Conservation (phyloP, 92 coral and sea anemone genomes). For the Zoanthus sansibaricus region DNA sequence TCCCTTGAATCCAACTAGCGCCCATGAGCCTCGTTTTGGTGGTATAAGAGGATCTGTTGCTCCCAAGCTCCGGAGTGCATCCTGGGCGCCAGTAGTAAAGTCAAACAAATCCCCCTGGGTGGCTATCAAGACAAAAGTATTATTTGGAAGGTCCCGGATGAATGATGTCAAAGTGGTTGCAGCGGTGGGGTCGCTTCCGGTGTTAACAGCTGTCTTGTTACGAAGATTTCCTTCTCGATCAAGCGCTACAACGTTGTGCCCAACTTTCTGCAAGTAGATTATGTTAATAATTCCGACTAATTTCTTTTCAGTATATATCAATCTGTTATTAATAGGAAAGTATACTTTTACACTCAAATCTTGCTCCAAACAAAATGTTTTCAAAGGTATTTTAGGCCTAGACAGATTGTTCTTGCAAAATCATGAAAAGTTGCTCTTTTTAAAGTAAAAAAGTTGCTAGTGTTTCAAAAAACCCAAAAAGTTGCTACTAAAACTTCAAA, state of each 20-base stretch:
- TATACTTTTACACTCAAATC: neutral
- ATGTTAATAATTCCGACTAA: neutral
- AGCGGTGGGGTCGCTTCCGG: conserved; percentile 1
- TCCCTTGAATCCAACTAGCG: conserved; percentile 35
- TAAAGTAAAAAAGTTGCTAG: too few relatives aligned
- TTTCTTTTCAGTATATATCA: neutral
- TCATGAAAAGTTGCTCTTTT: too few relatives aligned
- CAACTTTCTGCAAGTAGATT: conserved; percentile 7
- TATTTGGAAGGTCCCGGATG: conserved; percentile 31
- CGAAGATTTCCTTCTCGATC: conserved; percentile 20
- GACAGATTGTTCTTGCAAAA: too few relatives aligned
- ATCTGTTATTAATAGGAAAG: neutral
- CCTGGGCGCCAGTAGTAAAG: conserved; percentile 8
- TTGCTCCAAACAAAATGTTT: too few relatives aligned
- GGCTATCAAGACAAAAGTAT: conserved; percentile 5
- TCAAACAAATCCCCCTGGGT: conserved; percentile 20
- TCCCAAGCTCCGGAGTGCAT: conserved; percentile 33
- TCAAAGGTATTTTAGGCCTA: too few relatives aligned
- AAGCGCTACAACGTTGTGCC: conserved; percentile 27
- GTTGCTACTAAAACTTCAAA: too few relatives aligned
- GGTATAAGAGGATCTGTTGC: conserved; percentile 21
- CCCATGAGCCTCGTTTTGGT: conserved; percentile 27
- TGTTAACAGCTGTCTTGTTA: conserved; percentile 15
- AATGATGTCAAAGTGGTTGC: neutral
- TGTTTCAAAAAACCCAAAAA: too few relatives aligned